Conservation (phyloP, 2,113 vertebrate genomes). For the Odontophorus gujanensis region DNA sequence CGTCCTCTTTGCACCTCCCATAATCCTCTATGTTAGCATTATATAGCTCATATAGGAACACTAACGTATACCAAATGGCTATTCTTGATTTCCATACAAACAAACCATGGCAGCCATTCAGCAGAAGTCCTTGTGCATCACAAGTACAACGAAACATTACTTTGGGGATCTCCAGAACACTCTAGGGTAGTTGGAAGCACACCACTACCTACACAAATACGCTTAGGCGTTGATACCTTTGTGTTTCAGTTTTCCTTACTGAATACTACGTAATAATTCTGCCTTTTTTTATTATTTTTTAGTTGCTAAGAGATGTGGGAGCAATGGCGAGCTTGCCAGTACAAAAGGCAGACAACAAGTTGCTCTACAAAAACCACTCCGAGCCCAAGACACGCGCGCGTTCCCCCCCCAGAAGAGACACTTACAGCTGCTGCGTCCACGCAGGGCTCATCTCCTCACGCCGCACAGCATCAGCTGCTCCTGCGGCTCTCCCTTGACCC, state of each 20-base stretch:
- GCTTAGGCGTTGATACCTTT: not conserved
- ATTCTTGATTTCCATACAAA: not conserved
- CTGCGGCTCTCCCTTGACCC: not conserved
- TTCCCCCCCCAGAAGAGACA: not conserved
- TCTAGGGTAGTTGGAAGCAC: not conserved
- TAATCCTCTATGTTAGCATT: not conserved
- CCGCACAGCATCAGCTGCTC: accelerated
- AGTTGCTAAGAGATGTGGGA: not conserved
- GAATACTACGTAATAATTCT: not conserved
- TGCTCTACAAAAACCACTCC: not conserved
- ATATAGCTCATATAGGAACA: too few relatives aligned
- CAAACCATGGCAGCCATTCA: not conserved
- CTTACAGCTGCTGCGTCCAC: not conserved
- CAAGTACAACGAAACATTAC: not conserved
- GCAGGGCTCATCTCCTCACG: not conserved
- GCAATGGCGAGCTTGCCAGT: not conserved
- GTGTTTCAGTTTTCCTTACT: not conserved
- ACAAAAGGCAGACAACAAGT: not conserved
- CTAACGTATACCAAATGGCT: not conserved
- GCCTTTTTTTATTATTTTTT: not conserved
- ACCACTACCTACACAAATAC: too few relatives aligned
- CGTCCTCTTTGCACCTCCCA: not conserved
- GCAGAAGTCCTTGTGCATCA: not conserved
- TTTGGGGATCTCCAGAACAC: not conserved
- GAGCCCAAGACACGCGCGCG: not conserved